A percentile compares a stretch with the other conserved stretches of the same genome.
Evolutionary conservation across 2,888 invertebrate genomes (phyloP).

Genomic region (Sinhomidia bicolor): DNA sequence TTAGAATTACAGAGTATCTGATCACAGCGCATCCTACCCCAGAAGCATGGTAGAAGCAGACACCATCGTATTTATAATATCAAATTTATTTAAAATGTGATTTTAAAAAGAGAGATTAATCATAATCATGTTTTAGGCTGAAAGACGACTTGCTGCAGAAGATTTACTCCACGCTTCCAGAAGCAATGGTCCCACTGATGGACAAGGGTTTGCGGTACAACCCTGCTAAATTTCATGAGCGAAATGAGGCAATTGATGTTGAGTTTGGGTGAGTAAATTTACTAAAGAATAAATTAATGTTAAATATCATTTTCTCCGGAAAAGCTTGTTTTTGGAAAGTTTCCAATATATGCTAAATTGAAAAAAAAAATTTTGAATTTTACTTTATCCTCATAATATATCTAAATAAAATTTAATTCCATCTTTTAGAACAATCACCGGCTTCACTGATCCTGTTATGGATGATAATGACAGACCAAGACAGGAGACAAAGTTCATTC

Average conservation of each 20-base stretch:
- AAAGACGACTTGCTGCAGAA: conserved; percentile 66
- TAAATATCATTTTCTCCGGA: too few relatives aligned
- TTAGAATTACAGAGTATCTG: conserved; percentile 68
- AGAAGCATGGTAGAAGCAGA: conserved; percentile 60
- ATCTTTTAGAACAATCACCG: conserved; percentile 68
- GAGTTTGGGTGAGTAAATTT: conserved; percentile 71
- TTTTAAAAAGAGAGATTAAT: too few relatives aligned
- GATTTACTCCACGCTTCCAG: conserved; percentile 71
- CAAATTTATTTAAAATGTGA: background rate
- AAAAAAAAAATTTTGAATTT: too few relatives aligned
- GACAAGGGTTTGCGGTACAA: conserved; percentile 69
- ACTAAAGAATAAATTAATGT: too few relatives aligned
- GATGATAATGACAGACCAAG: conserved; percentile 65
- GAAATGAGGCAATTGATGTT: conserved; percentile 71
- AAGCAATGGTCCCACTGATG: conserved; percentile 76
- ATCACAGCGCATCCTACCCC: conserved; percentile 67
- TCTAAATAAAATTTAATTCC: too few relatives aligned
- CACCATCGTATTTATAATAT: conserved; percentile 8
- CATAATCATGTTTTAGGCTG: too few relatives aligned
- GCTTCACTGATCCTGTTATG: conserved; percentile 62
- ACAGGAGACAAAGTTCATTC: conserved; percentile 74
- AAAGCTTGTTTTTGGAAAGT: too few relatives aligned
- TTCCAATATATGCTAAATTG: too few relatives aligned
- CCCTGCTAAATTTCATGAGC: conserved; percentile 73
- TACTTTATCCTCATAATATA: too few relatives aligned